Conservation (phyloP, 92 coral and sea anemone species). For the Desmophyllum pertusum region DNA sequence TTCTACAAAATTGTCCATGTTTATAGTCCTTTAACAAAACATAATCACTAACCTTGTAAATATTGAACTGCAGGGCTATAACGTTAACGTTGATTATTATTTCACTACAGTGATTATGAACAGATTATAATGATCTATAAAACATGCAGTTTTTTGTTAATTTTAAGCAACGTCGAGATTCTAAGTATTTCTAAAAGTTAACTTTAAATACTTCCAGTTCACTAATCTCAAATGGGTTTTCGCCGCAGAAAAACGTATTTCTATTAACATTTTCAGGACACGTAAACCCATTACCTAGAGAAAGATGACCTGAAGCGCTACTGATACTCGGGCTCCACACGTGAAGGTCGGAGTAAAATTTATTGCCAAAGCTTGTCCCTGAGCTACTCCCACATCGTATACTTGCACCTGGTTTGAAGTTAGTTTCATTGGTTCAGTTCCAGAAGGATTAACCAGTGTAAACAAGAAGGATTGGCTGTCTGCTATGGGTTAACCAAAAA, state of each 20-base stretch:
- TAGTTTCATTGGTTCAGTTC: constrained; percentile 22
- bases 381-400: background rate
- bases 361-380: constrained; percentile 36
- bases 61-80: too few species aligned
- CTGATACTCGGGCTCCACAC: background rate
- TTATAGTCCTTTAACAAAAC: too few species aligned
- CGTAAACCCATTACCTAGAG: background rate
- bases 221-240: background rate
- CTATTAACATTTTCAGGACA: background rate
- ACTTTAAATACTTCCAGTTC: constrained; percentile 18
- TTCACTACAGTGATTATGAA: too few species aligned
- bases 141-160: too few species aligned
- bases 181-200: background rate
- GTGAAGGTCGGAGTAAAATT: background rate
- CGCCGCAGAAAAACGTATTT: background rate
- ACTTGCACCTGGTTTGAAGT: constrained; percentile 18
- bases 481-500: background rate
- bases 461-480: constrained; percentile 44
- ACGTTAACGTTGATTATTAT: too few species aligned
- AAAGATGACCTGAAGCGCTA: too few species aligned
- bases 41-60: too few species aligned
- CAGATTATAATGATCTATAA: too few species aligned
- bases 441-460: constrained; percentile 37
- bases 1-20: too few species aligned
- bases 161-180: too few species aligned